Conservation (phyloP, 2,797 vertebrate genomes). For the Amazona ochrocephala region DNA sequence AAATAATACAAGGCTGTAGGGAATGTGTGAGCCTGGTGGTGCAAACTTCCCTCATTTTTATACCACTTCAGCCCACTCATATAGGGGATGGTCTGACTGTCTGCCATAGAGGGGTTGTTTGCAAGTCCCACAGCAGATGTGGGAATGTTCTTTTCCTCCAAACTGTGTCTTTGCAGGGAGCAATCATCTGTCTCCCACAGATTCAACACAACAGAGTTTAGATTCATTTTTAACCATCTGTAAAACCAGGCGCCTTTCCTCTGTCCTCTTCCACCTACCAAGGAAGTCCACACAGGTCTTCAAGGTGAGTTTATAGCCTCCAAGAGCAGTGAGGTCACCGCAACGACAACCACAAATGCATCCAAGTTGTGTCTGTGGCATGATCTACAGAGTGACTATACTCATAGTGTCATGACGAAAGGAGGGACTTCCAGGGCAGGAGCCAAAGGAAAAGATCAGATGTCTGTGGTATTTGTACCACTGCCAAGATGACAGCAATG, state of each 20-base stretch:
- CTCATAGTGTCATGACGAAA: background rate
- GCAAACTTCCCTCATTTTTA: background rate
- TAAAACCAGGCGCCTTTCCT: background rate
- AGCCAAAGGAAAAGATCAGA: slow-evolving; percentile 22
- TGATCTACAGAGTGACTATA: background rate
- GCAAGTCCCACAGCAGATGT: slow-evolving; percentile 16
- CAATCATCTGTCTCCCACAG: background rate
- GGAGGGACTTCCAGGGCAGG: background rate
- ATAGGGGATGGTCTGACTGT: background rate
- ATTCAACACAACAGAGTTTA: background rate
- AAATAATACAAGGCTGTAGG: background rate
- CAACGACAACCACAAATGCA: background rate
- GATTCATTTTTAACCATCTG: background rate
- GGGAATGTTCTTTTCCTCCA: slow-evolving; percentile 7
- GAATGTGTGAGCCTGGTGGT: background rate
- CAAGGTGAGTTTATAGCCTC: background rate
- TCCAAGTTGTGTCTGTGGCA: background rate
- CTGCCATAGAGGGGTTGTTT: background rate
- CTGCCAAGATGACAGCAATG: slow-evolving; percentile 19
- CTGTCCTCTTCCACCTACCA: background rate
- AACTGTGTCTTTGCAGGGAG: background rate
- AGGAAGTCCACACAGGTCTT: fast-evolving
- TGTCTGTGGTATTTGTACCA: background rate
- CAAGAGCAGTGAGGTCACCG: background rate
- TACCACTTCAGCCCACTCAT: background rate